Percentiles rank a stretch among this genome's conserved stretches.
Conservation (phyloP, 2,888 invertebrate genomes). For the Drosophila borborema region DNA sequence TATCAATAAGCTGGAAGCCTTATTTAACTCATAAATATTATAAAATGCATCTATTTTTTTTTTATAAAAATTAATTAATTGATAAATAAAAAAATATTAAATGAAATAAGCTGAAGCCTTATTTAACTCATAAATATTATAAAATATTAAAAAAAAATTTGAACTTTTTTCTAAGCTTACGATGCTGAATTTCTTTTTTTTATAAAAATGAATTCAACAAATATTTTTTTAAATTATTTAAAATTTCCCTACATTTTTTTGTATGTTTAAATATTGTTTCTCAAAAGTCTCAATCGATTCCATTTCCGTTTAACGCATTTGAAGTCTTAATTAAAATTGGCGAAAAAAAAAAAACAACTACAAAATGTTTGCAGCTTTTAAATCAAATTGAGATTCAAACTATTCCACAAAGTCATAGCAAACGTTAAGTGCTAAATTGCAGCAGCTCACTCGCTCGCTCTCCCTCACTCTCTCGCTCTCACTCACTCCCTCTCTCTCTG, state of each 20-base stretch:
- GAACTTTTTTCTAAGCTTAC: no score
- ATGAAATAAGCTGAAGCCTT: no score
- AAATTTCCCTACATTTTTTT: background rate
- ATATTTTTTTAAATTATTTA: no score
- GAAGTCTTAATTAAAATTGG: background rate
- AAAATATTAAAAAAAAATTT: no score
- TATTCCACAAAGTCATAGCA: background rate
- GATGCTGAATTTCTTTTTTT: no score
- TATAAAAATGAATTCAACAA: no score
- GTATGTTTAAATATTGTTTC: background rate
- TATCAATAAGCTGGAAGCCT: no score
- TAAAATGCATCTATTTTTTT: no score
- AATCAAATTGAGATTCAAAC: slow-evolving; percentile 30
- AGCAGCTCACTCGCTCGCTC: background rate
- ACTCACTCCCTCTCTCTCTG: background rate
- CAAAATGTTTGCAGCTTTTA: slow-evolving; percentile 3
- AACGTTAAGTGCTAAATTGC: slow-evolving; percentile 34
- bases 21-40: no score
- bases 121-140: no score
- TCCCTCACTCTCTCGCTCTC: background rate
- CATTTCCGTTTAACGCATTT: background rate
- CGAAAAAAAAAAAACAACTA: background rate
- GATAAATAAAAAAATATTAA: no score
- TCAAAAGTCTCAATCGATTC: background rate
- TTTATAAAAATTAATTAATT: no score